Evolutionary conservation across 1,140 invertebrate species (phyloP).

Genomic region (Caerostris darwini): DNA sequence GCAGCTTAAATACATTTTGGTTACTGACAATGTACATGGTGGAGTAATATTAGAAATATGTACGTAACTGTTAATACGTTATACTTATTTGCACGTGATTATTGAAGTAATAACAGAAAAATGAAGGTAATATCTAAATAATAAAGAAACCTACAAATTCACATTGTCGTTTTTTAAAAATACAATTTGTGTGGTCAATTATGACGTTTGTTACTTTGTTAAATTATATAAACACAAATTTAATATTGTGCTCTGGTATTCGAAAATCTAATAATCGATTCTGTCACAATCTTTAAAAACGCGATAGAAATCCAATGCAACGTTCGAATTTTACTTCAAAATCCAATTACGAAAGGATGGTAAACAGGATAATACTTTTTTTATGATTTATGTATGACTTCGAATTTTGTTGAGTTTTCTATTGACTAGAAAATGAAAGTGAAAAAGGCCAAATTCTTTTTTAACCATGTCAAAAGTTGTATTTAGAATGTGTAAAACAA

Average conservation of each 20-base stretch:
- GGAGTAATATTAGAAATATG: too few species aligned
- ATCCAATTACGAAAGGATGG: neutral
- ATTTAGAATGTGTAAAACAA: neutral
- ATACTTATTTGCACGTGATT: too few species aligned
- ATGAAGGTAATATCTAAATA: too few species aligned
- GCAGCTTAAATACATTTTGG: too few species aligned
- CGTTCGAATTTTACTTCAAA: neutral
- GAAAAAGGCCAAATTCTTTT: neutral
- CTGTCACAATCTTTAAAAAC: neutral
- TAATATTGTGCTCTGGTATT: neutral
- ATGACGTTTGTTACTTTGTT: neutral
- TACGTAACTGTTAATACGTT: too few species aligned
- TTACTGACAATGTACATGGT: too few species aligned
- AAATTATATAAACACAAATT: neutral
- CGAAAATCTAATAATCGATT: neutral
- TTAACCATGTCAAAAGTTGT: neutral
- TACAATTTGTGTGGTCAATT: neutral
- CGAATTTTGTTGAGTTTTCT: neutral
- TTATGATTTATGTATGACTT: neutral
- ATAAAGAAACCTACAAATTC: too few species aligned
- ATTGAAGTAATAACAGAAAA: too few species aligned
- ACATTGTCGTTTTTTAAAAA: too few species aligned
- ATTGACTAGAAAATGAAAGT: neutral
- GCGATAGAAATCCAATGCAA: neutral
- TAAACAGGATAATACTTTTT: neutral